phyloP scores from a whole-genome alignment of 2,888 invertebrate species.

The Andrena bicolor region DNA sequence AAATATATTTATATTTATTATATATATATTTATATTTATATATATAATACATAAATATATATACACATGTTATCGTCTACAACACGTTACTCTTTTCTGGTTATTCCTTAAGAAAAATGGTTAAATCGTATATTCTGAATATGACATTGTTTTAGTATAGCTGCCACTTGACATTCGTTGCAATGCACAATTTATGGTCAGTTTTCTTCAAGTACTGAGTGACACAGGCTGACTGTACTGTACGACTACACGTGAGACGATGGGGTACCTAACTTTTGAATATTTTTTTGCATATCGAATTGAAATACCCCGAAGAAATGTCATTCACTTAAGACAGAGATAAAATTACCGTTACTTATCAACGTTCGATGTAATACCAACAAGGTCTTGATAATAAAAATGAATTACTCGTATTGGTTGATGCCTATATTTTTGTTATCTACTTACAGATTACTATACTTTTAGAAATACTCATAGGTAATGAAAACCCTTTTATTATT shows the following conservation, averaged over 20 bases:
- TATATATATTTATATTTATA: neutral
- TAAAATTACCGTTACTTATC: conserved; percentile 41
- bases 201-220: conserved; percentile 67
- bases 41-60: neutral
- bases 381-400: conserved; percentile 48
- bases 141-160: conserved; percentile 48
- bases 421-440: neutral
- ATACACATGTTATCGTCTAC: neutral
- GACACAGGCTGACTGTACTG: conserved; percentile 66
- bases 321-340: conserved; percentile 34
- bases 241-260: conserved; percentile 66
- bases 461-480: neutral
- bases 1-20: neutral
- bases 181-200: conserved; percentile 66
- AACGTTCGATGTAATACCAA: conserved; percentile 23
- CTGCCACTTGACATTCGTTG: conserved; percentile 57
- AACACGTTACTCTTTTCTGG: conserved; percentile 11
- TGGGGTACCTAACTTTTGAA: conserved; percentile 71
- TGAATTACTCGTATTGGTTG: conserved; percentile 9
- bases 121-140: conserved; percentile 50
- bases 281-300: conserved; percentile 49
- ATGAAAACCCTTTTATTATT: neutral
- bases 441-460: neutral
- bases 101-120: conserved; percentile 38
- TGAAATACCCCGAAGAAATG: conserved; percentile 62